Conservation (phyloP, 2,888 invertebrate species). For the Eueremaeus valkanovi region DNA sequence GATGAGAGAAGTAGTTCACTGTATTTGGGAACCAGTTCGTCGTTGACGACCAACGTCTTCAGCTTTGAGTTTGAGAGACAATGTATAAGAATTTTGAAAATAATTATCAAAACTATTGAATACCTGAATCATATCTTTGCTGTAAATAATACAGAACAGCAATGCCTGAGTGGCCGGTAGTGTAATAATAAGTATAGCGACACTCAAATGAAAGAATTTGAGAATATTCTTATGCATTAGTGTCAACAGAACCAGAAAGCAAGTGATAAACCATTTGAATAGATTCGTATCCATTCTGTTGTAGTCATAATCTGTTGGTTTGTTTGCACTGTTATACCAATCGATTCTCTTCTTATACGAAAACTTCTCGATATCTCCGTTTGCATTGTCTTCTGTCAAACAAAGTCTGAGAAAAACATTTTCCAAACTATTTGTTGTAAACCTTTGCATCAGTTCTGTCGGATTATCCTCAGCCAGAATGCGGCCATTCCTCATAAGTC, state of each 20-base stretch:
- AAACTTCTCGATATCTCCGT: not conserved
- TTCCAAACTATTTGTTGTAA: constrained; percentile 28
- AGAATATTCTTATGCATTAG: constrained; percentile 27
- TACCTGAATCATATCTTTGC: constrained; percentile 30
- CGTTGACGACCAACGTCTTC: constrained; percentile 21
- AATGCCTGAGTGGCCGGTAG: constrained; percentile 37
- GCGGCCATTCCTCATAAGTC: constrained; percentile 38
- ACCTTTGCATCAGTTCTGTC: constrained; percentile 21
- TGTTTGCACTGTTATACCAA: not conserved
- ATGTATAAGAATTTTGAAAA: too few species aligned
- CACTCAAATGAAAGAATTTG: constrained; percentile 22
- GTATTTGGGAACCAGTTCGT: constrained; percentile 27
- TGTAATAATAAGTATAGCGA: constrained; percentile 32
- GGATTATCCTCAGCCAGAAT: constrained; percentile 37
- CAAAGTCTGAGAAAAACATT: constrained; percentile 38
- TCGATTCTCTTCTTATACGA: not conserved
- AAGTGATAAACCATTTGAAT: not conserved
- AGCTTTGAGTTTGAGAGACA: not conserved
- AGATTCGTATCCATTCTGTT: too few species aligned
- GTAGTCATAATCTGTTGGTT: too few species aligned
- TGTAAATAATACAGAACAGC: constrained; percentile 24
- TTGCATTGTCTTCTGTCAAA: constrained; percentile 23
- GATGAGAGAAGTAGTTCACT: not conserved
- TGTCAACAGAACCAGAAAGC: constrained; percentile 31
- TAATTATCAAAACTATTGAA: too few species aligned